These are phyloP conservation scores for Platysteira castanea DNA, from an alignment of 2,113 vertebrate genomes.

Conservation along the genomic window DNA sequence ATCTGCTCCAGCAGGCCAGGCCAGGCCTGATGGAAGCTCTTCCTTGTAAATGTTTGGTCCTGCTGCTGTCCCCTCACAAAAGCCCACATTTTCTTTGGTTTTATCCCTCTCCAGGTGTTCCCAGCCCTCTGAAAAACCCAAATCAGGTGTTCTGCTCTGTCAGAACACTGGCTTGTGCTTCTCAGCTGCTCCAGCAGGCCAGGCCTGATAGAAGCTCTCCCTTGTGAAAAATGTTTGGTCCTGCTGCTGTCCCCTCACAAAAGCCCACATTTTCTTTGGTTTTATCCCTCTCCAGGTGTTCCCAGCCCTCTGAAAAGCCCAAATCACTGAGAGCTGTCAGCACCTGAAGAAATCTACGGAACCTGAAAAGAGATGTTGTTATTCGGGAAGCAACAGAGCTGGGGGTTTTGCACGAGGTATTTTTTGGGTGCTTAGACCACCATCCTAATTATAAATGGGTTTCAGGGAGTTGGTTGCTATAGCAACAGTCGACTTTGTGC, in stretches of 20 bases:
- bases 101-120: too few species aligned
- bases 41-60: neutral
- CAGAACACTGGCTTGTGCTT: neutral
- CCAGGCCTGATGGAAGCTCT: neutral
- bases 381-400: neutral
- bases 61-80: neutral
- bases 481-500: slow-evolving; percentile 29
- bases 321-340: neutral
- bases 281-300: neutral
- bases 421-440: neutral
- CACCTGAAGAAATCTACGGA: neutral
- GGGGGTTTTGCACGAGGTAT: neutral
- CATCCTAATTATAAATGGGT: neutral
- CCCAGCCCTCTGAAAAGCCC: neutral
- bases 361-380: neutral
- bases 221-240: neutral
- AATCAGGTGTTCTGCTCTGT: neutral
- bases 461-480: slow-evolving; percentile 43
- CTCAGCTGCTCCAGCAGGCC: neutral
- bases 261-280: neutral
- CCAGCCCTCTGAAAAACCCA: neutral
- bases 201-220: neutral
- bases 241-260: neutral
- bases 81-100: neutral
- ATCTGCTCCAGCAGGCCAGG: neutral